Percentiles rank a stretch among this genome's conserved stretches.
phyloP scores from a whole-genome alignment of 1,140 invertebrate species.

The Saccostrea glomerata region DNA sequence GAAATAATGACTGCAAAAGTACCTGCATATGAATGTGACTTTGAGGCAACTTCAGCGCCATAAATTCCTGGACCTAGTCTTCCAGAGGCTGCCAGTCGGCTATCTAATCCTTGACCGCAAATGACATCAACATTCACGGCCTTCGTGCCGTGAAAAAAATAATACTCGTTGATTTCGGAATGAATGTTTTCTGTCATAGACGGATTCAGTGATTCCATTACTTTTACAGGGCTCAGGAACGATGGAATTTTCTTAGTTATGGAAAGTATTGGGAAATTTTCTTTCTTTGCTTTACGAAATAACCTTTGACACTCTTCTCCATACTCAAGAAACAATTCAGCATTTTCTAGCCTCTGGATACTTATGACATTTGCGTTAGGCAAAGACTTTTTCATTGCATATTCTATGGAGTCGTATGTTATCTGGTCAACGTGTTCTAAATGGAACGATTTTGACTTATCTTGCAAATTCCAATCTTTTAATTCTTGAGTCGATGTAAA shows the following conservation, averaged over 20 bases:
- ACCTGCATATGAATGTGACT: slow-evolving; percentile 67
- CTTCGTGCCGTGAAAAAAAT: slow-evolving; percentile 66
- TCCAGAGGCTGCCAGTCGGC: slow-evolving; percentile 47
- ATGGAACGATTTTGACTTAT: too few species aligned
- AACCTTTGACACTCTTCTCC: slow-evolving; percentile 48
- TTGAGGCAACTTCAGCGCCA: slow-evolving; percentile 62
- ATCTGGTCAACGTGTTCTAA: neutral
- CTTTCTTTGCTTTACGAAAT: slow-evolving; percentile 55
- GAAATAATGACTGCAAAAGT: neutral
- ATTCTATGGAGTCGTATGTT: neutral
- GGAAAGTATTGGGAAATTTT: slow-evolving; percentile 12
- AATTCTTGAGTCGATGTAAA: slow-evolving; percentile 18
- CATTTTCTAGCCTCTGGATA: slow-evolving; percentile 61
- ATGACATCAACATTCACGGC: slow-evolving; percentile 53
- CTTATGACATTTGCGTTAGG: slow-evolving; percentile 45
- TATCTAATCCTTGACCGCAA: slow-evolving; percentile 57
- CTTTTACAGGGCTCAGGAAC: slow-evolving; percentile 8
- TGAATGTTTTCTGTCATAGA: slow-evolving; percentile 28
- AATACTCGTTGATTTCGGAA: slow-evolving; percentile 63
- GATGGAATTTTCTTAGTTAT: neutral
- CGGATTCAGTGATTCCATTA: slow-evolving; percentile 26
- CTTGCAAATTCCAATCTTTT: slow-evolving; percentile 42
- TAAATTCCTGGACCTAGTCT: slow-evolving; percentile 63
- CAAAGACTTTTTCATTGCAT: neutral
- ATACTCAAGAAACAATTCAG: slow-evolving; percentile 56